A percentile compares a stretch with the other conserved stretches of the same genome.
These are phyloP conservation scores for Mobula hypostoma DNA, from an alignment of 2,113 vertebrate species.

Conservation along the genomic window DNA sequence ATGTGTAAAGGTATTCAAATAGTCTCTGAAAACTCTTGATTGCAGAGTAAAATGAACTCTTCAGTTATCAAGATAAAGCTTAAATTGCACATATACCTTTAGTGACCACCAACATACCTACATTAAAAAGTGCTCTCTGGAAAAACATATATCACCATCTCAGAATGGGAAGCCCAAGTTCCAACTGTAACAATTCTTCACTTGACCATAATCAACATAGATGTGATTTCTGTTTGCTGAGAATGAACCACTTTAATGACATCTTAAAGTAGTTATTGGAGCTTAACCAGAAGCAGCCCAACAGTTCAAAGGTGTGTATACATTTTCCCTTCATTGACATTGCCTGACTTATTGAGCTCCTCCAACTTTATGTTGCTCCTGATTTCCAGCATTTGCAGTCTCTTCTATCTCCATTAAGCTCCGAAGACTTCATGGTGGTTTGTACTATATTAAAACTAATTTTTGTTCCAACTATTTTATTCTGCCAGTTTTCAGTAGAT, in stretches of 20 bases:
- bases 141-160: neutral
- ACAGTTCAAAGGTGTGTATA: neutral
- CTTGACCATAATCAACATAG: slow-evolving; percentile 12
- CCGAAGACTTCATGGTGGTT: too few species aligned
- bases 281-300: neutral
- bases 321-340: neutral
- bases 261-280: neutral
- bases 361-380: too few species aligned
- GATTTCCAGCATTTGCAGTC: neutral
- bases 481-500: neutral
- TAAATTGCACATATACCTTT: neutral
- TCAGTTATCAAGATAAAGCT: slow-evolving; percentile 8
- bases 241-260: neutral
- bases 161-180: too few species aligned
- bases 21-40: neutral
- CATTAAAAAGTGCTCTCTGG: neutral
- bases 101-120: neutral
- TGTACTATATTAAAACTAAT: too few species aligned
- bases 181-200: neutral
- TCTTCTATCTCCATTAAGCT: neutral
- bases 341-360: too few species aligned
- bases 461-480: too few species aligned
- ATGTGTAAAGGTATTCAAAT: neutral
- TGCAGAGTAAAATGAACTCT: neutral
- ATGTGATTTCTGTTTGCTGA: neutral